Evolutionary conservation across 2,113 vertebrate genomes (phyloP).

Genomic region (Reinhardtius hippoglossoides): DNA sequence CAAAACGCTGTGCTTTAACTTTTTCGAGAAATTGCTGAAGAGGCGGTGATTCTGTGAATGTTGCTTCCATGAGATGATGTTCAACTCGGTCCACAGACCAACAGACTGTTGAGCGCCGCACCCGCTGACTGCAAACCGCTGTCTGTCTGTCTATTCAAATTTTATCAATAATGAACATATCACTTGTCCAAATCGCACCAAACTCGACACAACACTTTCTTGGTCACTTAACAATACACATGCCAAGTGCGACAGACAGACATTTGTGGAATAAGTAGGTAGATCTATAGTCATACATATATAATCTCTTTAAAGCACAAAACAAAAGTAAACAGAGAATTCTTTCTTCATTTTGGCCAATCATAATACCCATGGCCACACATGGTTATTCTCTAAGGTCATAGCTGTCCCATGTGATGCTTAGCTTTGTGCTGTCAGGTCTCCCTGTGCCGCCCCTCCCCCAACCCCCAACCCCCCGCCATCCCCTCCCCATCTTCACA

Average conservation of each 20-base stretch:
- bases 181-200: neutral
- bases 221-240: too few species aligned
- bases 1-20: too few species aligned
- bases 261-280: too few species aligned
- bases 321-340: conserved; percentile 12
- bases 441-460: neutral
- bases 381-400: conserved; percentile 41
- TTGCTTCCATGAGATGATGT: too few species aligned
- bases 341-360: conserved; percentile 28
- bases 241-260: too few species aligned
- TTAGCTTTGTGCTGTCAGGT: conserved; percentile 35
- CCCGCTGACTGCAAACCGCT: too few species aligned
- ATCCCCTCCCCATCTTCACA: conserved; percentile 41
- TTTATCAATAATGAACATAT: neutral
- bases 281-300: too few species aligned
- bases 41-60: too few species aligned
- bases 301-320: neutral
- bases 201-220: too few species aligned
- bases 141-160: neutral
- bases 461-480: neutral
- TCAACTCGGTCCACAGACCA: too few species aligned
- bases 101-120: neutral
- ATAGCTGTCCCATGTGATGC: conserved; percentile 52
- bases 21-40: too few species aligned
- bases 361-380: conserved; percentile 31